These are phyloP conservation scores for Phymatocera aterrima DNA, from an alignment of 2,888 invertebrate species.

Conservation along the genomic window DNA sequence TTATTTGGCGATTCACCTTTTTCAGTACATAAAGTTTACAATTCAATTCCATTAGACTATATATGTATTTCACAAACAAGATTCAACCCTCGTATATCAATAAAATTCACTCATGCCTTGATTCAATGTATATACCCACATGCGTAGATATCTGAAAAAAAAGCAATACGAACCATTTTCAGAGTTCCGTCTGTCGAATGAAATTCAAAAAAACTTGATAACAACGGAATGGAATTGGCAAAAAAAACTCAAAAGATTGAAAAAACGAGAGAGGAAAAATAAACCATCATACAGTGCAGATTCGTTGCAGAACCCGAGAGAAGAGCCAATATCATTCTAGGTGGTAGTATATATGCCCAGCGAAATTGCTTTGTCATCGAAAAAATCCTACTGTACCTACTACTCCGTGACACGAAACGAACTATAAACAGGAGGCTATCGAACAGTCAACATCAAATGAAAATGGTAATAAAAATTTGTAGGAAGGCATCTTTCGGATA, in stretches of 20 bases:
- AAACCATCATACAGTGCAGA: slow-evolving; percentile 7
- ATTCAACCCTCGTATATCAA: not conserved
- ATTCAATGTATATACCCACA: too few relatives aligned
- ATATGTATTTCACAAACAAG: too few relatives aligned
- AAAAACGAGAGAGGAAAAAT: too few relatives aligned
- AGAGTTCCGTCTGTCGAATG: slow-evolving; percentile 5
- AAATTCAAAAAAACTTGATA: slow-evolving; percentile 20
- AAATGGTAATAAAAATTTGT: not conserved
- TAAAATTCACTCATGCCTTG: slow-evolving; percentile 13
- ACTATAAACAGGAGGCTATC: slow-evolving; percentile 16
- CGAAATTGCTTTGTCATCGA: slow-evolving; percentile 38
- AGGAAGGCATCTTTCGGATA: too few relatives aligned
- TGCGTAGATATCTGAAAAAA: slow-evolving; percentile 18
- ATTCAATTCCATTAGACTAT: too few relatives aligned
- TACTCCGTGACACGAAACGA: not conserved
- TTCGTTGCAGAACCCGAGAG: slow-evolving; percentile 35
- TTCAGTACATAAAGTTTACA: too few relatives aligned
- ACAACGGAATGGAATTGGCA: slow-evolving; percentile 35
- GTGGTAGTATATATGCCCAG: not conserved
- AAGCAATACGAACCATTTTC: slow-evolving; percentile 1
- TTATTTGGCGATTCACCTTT: not conserved
- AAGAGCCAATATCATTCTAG: slow-evolving; percentile 23
- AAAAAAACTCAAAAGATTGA: too few relatives aligned
- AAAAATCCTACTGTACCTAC: slow-evolving; percentile 4
- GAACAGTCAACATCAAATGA: not conserved